Conservation (phyloP, 1,140 invertebrate species). For the Sarcophaga peregrina region DNA sequence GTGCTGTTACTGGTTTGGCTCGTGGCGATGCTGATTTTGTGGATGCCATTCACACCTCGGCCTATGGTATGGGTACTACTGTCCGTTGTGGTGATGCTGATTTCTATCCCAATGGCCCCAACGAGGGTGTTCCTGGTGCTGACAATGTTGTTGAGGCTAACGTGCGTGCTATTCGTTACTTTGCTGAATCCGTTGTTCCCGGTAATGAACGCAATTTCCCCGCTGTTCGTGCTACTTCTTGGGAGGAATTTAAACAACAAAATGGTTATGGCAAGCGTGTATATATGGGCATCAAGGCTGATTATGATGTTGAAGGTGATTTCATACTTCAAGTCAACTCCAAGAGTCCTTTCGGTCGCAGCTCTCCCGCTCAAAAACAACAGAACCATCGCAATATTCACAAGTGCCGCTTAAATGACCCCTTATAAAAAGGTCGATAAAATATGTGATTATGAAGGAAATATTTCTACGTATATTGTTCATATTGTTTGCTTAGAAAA, state of each 20-base stretch:
- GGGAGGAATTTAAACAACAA: slow-evolving; percentile 43
- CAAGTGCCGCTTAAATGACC: slow-evolving; percentile 34
- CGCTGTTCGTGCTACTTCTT: slow-evolving; percentile 43
- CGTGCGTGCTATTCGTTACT: slow-evolving; percentile 71
- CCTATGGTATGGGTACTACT: slow-evolving; percentile 74
- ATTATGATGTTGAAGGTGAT: slow-evolving; percentile 44
- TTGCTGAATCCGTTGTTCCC: slow-evolving; percentile 70
- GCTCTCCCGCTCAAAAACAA: slow-evolving; percentile 55
- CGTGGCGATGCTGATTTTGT: slow-evolving; percentile 69
- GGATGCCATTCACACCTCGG: slow-evolving; percentile 79
- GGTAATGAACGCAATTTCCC: slow-evolving; percentile 52
- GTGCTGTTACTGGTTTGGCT: slow-evolving; percentile 68
- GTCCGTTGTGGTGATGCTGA: slow-evolving; percentile 75
- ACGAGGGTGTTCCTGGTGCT: slow-evolving; percentile 65
- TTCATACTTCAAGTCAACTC: slow-evolving; percentile 48
- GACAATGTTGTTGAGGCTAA: slow-evolving; percentile 72
- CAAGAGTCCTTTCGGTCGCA: slow-evolving; percentile 46
- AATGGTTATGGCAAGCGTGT: slow-evolving; percentile 42
- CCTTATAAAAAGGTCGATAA: no score
- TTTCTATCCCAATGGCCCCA: slow-evolving; percentile 78
- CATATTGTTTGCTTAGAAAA: no score
- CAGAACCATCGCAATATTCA: slow-evolving; percentile 55
- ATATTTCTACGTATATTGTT: no score
- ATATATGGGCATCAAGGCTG: slow-evolving; percentile 48
- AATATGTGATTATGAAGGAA: no score